Base-by-base conservation (phyloP, 2,888 invertebrate genomes). In the Heliconius ismenius region DNA sequence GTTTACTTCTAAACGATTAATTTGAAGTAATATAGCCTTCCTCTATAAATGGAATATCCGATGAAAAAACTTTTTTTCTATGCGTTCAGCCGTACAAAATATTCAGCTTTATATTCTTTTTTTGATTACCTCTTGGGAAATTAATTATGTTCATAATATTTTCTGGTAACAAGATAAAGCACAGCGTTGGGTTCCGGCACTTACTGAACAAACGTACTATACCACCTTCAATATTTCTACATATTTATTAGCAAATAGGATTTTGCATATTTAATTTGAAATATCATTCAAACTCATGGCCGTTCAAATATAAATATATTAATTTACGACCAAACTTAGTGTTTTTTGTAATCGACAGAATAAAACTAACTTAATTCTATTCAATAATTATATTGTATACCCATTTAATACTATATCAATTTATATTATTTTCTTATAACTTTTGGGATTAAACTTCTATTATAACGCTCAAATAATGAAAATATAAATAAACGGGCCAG, bases 271-370 rank as follows among this genome's bases (percentile, higher is more conserved):
- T 63, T 73, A 62, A 73, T 73, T 43, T 26, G 3, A 63, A 43
- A 73, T 63, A 26, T 43, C 62, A 63, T 73, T 26, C 63, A 73
- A 73, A 73, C n/a, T 63, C 63, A 73, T 63, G 73, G 62, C 21
- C 62, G n/a, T 13, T 2, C 24, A 39, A 70, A 64, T 36, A 49
- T 73, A 26, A 43, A 65, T 73, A 65, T 65, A 60, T 32, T 32
- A 65, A 76, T 73, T 76, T 76, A 65, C 39, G 65, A 73, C 43
- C 65, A 60, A 73, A 21, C 60, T 64, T 39, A 58, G 49, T 18
- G 4, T 73, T 26, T 72, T 49, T 60, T 73, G 65, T 32, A 63
- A 76, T 76, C 65, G 24, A 67, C 26, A 60, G 11, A 0, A 39
- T 26, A 62, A 43, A 36, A 43, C 21, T 62, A 43, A 39, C 39